Percentiles rank a stretch among this genome's conserved stretches.
Evolutionary conservation across 2,888 invertebrate species (phyloP).

Genomic region (Meiosimyza platycephala): DNA sequence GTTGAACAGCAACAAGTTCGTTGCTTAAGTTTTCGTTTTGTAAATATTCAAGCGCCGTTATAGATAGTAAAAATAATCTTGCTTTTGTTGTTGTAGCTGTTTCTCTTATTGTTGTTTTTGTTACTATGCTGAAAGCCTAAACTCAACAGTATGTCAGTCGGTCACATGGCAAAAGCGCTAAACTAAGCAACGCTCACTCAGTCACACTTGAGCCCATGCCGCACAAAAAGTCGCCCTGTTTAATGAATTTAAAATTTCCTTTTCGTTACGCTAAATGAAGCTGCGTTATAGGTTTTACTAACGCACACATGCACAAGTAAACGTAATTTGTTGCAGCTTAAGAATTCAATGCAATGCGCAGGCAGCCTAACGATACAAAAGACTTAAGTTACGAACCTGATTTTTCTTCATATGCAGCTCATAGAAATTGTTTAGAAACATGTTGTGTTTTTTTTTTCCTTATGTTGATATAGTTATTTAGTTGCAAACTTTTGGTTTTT

Average conservation of each 20-base stretch:
- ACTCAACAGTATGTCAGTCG: slow-evolving; percentile 54
- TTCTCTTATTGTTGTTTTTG: no score
- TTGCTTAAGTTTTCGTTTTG: not conserved
- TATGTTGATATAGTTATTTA: not conserved
- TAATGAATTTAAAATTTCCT: slow-evolving; percentile 48
- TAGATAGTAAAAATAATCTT: slow-evolving; percentile 3
- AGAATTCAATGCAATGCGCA: not conserved
- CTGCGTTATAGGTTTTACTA: no score
- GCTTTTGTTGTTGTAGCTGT: no score
- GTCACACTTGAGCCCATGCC: not conserved
- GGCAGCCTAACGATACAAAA: slow-evolving; percentile 37
- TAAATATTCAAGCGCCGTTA: slow-evolving; percentile 18
- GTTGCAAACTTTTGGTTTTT: slow-evolving; percentile 28
- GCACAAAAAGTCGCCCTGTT: not conserved
- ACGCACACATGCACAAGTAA: slow-evolving; percentile 8
- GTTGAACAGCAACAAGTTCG: no score
- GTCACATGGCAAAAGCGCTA: slow-evolving; percentile 44
- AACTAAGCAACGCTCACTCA: not conserved
- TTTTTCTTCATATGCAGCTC: slow-evolving; percentile 15
- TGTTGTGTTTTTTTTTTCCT: not conserved
- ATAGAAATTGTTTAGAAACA: not conserved
- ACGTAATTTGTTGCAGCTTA: not conserved
- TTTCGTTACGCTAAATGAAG: slow-evolving; percentile 55
- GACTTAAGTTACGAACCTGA: slow-evolving; percentile 44
- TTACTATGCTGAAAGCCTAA: no score